A percentile compares a stretch with the other conserved stretches of the same genome.
Conservation (phyloP, 1,140 invertebrate species). For the Tyrophagus putrescentiae region DNA sequence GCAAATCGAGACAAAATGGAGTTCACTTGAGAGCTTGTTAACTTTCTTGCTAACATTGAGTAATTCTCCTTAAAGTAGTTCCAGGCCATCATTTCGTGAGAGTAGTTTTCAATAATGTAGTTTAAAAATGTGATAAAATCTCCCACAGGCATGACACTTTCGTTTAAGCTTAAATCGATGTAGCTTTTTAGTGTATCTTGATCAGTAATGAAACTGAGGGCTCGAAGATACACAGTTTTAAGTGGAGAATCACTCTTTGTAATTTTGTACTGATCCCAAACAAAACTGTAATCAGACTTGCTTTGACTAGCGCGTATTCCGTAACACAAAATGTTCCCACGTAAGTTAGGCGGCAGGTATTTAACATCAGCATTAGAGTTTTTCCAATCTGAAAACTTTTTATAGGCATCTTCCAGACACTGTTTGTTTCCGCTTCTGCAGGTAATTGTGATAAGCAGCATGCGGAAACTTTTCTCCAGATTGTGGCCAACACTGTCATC, state of each 20-base stretch:
- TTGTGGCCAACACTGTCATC: neutral
- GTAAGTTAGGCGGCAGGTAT: slow-evolving; percentile 3
- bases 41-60: slow-evolving; percentile 15
- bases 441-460: neutral
- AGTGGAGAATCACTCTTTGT: slow-evolving; percentile 48
- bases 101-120: neutral
- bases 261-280: slow-evolving; percentile 52
- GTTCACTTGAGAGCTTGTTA: neutral
- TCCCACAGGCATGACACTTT: neutral
- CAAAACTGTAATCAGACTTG: slow-evolving; percentile 44
- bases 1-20: slow-evolving; percentile 4
- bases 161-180: slow-evolving; percentile 2
- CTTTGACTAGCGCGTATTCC: neutral
- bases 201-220: neutral
- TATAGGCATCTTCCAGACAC: slow-evolving; percentile 6
- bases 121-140: slow-evolving; percentile 9
- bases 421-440: slow-evolving; percentile 9
- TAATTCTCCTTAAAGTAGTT: slow-evolving; percentile 17
- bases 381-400: slow-evolving; percentile 11
- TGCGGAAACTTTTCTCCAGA: neutral
- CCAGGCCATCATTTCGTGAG: slow-evolving; percentile 1
- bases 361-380: neutral
- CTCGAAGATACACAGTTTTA: neutral
- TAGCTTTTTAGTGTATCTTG: slow-evolving; percentile 5
- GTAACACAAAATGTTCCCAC: neutral